These are phyloP conservation scores for Lasioglossum malachurum DNA, from an alignment of 2,888 invertebrate species.

Conservation along the genomic window DNA sequence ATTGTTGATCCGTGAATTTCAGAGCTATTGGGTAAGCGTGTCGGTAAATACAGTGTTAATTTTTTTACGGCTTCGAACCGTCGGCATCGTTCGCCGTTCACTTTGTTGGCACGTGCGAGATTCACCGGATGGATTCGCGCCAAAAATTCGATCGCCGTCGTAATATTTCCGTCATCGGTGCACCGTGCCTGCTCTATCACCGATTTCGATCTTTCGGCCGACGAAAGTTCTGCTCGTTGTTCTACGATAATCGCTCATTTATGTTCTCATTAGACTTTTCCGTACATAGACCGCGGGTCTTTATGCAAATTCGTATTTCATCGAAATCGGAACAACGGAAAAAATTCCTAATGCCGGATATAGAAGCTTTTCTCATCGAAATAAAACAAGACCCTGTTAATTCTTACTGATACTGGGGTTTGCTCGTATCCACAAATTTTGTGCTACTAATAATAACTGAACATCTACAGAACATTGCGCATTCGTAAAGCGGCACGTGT, in stretches of 20 bases:
- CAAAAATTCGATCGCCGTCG: constrained; percentile 55
- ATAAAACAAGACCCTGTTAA: not conserved
- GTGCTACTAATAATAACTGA: not conserved
- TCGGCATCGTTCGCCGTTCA: constrained; percentile 15
- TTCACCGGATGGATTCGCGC: constrained; percentile 51
- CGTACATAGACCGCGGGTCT: not conserved
- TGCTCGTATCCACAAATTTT: too few species aligned
- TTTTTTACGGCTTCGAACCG: not conserved
- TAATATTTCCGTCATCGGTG: constrained; percentile 58
- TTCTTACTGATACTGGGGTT: not conserved
- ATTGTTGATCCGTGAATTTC: not conserved
- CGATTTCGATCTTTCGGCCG: not conserved
- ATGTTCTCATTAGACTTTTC: not conserved
- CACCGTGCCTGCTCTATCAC: constrained; percentile 21
- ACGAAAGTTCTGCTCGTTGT: not conserved
- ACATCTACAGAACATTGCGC: not conserved
- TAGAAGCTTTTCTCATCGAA: not conserved
- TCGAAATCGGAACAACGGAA: not conserved
- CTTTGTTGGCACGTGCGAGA: constrained; percentile 57
- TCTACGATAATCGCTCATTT: not conserved
- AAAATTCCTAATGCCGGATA: not conserved
- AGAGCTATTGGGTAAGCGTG: not conserved
- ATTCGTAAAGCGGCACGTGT: not conserved
- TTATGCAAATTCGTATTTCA: not conserved
- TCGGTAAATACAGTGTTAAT: not conserved